phyloP scores from a whole-genome alignment of 2,888 invertebrate genomes.

The Camponotus fellah region DNA sequence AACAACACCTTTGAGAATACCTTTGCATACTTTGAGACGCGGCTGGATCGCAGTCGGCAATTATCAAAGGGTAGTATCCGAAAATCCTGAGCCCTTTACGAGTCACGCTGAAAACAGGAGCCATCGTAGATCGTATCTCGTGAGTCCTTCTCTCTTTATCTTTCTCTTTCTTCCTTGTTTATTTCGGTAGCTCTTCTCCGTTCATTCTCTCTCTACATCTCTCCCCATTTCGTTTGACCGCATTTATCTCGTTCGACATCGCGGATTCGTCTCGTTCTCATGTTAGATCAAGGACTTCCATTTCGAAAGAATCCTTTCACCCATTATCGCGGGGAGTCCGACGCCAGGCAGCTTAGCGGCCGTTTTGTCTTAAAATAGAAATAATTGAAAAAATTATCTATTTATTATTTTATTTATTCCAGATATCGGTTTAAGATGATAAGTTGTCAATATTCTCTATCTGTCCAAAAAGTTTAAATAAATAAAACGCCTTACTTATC shows the following conservation, averaged over 20 bases:
- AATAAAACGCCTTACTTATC: neutral
- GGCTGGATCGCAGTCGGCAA: conserved; percentile 74
- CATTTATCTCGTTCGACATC: conserved; percentile 74
- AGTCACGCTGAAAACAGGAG: conserved; percentile 85
- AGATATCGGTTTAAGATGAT: neutral
- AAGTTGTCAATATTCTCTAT: neutral
- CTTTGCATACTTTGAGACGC: conserved; percentile 59
- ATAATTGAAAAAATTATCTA: neutral
- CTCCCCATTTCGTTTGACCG: conserved; percentile 53
- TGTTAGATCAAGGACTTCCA: conserved; percentile 45
- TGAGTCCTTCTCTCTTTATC: conserved; percentile 46
- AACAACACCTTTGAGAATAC: conserved; percentile 67
- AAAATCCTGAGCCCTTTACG: conserved; percentile 75
- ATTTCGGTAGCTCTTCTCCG: conserved; percentile 8
- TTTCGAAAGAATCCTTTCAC: conserved; percentile 6
- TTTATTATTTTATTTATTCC: neutral
- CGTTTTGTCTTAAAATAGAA: neutral
- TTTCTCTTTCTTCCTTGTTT: neutral
- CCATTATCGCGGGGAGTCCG: conserved; percentile 8
- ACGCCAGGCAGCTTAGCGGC: conserved; percentile 34
- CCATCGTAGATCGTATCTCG: conserved; percentile 82
- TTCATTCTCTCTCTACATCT: conserved; percentile 37
- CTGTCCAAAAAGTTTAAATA: neutral
- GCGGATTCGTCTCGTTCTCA: conserved; percentile 72
- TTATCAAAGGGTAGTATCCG: conserved; percentile 79